Percentiles rank a stretch among this genome's conserved stretches.
Evolutionary conservation across 2,888 invertebrate genomes (phyloP).

Genomic region (Fabriciana adippe): DNA sequence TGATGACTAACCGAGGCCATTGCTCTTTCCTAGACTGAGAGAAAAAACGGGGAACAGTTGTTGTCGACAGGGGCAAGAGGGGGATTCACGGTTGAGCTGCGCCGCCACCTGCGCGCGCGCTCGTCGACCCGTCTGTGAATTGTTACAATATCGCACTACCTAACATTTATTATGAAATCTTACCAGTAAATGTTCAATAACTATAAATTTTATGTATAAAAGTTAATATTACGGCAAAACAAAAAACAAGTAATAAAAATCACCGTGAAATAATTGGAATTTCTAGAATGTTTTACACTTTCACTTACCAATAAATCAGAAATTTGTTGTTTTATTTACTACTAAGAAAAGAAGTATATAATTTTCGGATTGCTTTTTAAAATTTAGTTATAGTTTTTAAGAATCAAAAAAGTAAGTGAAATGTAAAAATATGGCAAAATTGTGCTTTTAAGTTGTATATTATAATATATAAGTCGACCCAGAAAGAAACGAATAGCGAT

Average conservation of each 20-base stretch:
- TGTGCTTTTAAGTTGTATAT: slow-evolving; percentile 12
- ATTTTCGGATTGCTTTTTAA: no score
- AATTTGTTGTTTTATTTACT: no score
- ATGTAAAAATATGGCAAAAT: background rate
- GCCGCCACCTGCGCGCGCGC: slow-evolving; percentile 63
- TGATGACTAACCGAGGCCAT: slow-evolving; percentile 54
- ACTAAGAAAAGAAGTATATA: no score
- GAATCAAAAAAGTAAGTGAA: no score
- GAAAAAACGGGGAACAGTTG: slow-evolving; percentile 74
- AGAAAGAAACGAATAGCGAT: slow-evolving; percentile 36
- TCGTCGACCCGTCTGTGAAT: slow-evolving; percentile 28
- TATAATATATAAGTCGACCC: slow-evolving; percentile 27
- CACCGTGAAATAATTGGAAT: no score
- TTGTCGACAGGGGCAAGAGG: slow-evolving; percentile 57
- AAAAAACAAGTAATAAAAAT: no score
- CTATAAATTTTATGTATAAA: no score
- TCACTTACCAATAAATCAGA: slow-evolving; percentile 13
- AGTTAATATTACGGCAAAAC: no score
- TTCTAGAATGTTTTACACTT: slow-evolving; percentile 12
- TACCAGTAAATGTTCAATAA: no score
- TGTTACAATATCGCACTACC: slow-evolving; percentile 33
- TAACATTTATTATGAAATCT: slow-evolving; percentile 8
- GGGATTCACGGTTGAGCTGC: slow-evolving; percentile 77
- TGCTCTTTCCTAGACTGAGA: slow-evolving; percentile 64
- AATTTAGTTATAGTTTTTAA: no score